Base-by-base conservation (phyloP, 2,797 vertebrate species). In the Pelobates cultripes region DNA sequence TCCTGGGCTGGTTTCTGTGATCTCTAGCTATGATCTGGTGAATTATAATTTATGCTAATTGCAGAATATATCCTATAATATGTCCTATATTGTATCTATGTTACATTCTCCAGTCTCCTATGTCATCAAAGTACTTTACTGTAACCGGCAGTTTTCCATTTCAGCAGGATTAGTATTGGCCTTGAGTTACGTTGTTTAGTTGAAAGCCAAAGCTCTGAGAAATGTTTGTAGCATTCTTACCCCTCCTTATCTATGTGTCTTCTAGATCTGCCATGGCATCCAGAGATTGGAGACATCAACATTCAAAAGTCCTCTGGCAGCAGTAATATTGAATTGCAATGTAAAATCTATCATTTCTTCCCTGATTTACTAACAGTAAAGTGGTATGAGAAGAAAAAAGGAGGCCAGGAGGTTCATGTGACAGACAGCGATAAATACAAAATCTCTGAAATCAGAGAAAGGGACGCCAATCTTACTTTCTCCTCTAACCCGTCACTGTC, bases 191-290 rank as follows among this genome's bases (percentile, higher is more conserved):
- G 13, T 44, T 70, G 9, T 28, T 7, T 4, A 3, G 64, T 28
- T 3, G 10, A 4, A 28, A 4, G 64, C 6, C 9, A 9, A 63
- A 12, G 13, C 3, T 15, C 61, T 15, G 6, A 12, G 12, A 6
- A 2, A 9, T 63, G 61, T 6, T 63, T 12, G 61, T 1, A 12
- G n/a, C 13, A 13, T 2, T 53, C 17, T 63, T 12, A 40, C 28
- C 43, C 43, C 3, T 14, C 67, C 13, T 70, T 6, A 44, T 12
- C 14, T 7, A 2, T 3, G 5, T 40, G 15, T n/a, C 10, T 61
- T 44, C 44, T 57, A 83, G 81, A 78, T 41, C 41, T 83, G 7
- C 81, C 66, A 2, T 61, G 71, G 81, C 66, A n/a, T 12, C 76
- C 81, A 7, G 8, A 75, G 3, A 28, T 79, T 1, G 43, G 40